phyloP scores from a whole-genome alignment of 2,888 invertebrate species.

The Corythucha ciliata region DNA sequence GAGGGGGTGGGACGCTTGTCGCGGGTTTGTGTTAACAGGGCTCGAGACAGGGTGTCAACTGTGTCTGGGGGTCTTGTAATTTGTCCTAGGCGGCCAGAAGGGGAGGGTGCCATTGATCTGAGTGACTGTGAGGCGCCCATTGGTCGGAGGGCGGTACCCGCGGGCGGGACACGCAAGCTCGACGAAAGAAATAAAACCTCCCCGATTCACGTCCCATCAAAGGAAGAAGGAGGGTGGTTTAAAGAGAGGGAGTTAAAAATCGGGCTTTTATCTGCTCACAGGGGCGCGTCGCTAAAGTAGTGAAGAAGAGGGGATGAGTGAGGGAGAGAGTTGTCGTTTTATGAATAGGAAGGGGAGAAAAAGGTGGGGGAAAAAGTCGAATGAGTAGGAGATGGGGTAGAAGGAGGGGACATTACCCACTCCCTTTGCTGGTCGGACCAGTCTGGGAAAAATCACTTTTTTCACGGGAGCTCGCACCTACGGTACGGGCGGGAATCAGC shows the following conservation, averaged over 20 bases:
- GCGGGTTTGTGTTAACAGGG: constrained; percentile 31
- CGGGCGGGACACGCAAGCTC: constrained; percentile 15
- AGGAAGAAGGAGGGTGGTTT: background rate
- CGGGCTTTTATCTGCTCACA: background rate
- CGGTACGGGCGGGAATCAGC: constrained; percentile 5
- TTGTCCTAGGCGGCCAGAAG: constrained; percentile 22
- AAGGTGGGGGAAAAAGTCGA: constrained; percentile 18
- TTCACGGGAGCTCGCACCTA: constrained; percentile 24
- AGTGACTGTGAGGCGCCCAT: constrained; percentile 23
- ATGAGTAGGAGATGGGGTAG: constrained; percentile 9
- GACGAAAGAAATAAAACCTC: constrained; percentile 19
- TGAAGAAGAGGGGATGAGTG: constrained; percentile 10
- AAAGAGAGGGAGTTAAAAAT: background rate
- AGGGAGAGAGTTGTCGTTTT: constrained; percentile 15
- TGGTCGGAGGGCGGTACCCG: constrained; percentile 28
- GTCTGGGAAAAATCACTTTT: constrained; percentile 32
- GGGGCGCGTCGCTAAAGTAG: background rate
- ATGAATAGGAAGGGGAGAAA: constrained; percentile 6
- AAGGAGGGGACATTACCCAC: constrained; percentile 13
- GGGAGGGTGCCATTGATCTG: constrained; percentile 30
- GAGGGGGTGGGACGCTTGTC: constrained; percentile 23
- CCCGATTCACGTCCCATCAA: background rate
- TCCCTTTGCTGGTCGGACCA: background rate
- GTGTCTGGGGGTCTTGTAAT: constrained; percentile 30
- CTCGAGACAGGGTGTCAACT: constrained; percentile 32